Conservation (phyloP, 2,113 vertebrate species). For the Sylvilagus bachmani region DNA sequence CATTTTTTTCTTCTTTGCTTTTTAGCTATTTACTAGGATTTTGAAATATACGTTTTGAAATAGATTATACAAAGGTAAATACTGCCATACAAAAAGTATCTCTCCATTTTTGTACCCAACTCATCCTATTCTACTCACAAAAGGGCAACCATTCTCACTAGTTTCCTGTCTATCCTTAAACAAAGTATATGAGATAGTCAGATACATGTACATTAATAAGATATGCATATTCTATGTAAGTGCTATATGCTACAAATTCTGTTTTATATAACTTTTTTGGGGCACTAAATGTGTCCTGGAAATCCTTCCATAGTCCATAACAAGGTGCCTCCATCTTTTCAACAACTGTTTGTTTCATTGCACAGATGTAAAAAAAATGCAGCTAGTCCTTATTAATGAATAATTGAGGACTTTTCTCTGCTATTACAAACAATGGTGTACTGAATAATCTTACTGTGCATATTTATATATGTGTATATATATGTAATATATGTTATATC, state of each 20-base stretch:
- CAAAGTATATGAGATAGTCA: not conserved
- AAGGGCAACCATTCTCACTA: not conserved
- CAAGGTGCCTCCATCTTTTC: not conserved
- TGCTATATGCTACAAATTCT: not conserved
- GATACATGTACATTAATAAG: not conserved
- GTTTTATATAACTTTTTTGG: not conserved
- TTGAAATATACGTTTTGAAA: not conserved
- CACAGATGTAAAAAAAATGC: not conserved
- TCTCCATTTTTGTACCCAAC: not conserved
- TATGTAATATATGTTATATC: not conserved
- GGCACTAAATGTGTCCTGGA: not conserved
- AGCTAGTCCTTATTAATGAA: not conserved
- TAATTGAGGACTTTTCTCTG: conserved; percentile 20
- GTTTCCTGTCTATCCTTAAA: not conserved
- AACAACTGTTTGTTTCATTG: not conserved
- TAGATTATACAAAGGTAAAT: conserved; percentile 26
- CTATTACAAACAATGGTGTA: conserved; percentile 17
- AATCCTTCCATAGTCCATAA: not conserved
- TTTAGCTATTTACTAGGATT: not conserved
- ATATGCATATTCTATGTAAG: not conserved
- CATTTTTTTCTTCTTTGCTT: not conserved
- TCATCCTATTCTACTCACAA: not conserved
- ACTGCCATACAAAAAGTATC: not conserved
- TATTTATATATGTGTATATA: no score
- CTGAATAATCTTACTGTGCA: not conserved